Evolutionary conservation across 2,113 vertebrate species (phyloP), one percentile per base, ranked within the genome.

Genomic region (Eulemur rufifrons): DNA sequence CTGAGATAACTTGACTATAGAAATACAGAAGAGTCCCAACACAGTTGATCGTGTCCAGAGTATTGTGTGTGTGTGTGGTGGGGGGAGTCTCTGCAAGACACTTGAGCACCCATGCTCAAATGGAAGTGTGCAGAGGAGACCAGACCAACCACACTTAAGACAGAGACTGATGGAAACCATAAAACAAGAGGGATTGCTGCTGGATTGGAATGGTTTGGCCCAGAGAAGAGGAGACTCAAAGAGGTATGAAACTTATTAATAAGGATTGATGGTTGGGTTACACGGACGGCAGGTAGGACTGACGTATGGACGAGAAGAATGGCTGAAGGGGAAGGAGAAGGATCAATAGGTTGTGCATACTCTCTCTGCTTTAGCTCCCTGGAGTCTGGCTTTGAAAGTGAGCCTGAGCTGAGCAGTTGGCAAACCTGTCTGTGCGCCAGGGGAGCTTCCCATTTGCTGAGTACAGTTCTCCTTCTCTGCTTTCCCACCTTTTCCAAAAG

Each of bases 341-440:
- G 9, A 12, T 8, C 7, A 39, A 6, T 0, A 52, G 20, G 21
- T 21, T 7, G 13, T 1, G 23, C 1, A 2, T 4, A 47, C 6
- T 10, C 47, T 86, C 37, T 85, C n/a, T 11, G 39, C 61, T 8
- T 54, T 34, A 71, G 32, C n/a, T 83, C 11, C 68, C 14, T 17
- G 18, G 71, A 6, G 50, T 12, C 21, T 54, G 61, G 34, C 23
- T 42, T 73, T 5, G 54, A 34, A 37, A 50, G 8, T 8, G 11
- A 54, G 32, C 73, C 21, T 47, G 17, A 17, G 71, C 32, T 14
- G 20, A 66, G 76, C 2, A 12, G 45, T 9, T 42, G 42, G 42
- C 50, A 66, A 76, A 83, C 21, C 59, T 74, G 6, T 21, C 17
- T 69, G 8, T 21, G 39, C 7, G 14, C 47, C 23, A 9, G 21